Percentiles rank a stretch among this genome's conserved stretches.
Conservation (phyloP, 2,888 invertebrate genomes). For the Orthosia gracilis region DNA sequence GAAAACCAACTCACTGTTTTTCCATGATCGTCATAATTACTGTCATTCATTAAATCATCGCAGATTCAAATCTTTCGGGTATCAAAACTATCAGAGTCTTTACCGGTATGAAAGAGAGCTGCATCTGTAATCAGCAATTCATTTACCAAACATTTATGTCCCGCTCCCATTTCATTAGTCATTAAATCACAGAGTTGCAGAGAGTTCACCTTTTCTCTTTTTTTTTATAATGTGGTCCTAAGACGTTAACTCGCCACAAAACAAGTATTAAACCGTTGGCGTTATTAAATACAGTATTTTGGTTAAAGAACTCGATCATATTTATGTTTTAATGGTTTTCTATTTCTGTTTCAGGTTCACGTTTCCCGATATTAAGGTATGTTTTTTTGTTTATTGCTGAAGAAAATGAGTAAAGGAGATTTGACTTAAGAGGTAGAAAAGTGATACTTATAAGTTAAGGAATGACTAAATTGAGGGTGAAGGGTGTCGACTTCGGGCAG, state of each 20-base stretch:
- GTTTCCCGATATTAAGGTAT: slow-evolving; percentile 42
- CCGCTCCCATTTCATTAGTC: too few species aligned
- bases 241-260: slow-evolving; percentile 67
- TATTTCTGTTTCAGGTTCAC: slow-evolving; percentile 50
- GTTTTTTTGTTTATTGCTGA: slow-evolving; percentile 11
- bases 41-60: too few species aligned
- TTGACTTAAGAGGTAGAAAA: background rate
- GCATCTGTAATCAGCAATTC: too few species aligned
- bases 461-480: background rate
- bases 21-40: too few species aligned
- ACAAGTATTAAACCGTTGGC: slow-evolving; percentile 63
- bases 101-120: too few species aligned
- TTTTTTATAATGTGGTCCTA: slow-evolving; percentile 62
- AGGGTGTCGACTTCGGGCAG: background rate
- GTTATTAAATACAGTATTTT: slow-evolving; percentile 64
- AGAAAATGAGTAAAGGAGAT: background rate
- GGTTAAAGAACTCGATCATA: slow-evolving; percentile 17
- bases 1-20: too few species aligned
- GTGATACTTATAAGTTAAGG: background rate
- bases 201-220: background rate
- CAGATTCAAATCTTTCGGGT: too few species aligned
- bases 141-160: too few species aligned
- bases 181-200: too few species aligned
- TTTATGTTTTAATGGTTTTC: slow-evolving; percentile 40
- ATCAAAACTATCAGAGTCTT: too few species aligned